phyloP scores from a whole-genome alignment of 1,140 invertebrate species.

The Drosophila watanabei region DNA sequence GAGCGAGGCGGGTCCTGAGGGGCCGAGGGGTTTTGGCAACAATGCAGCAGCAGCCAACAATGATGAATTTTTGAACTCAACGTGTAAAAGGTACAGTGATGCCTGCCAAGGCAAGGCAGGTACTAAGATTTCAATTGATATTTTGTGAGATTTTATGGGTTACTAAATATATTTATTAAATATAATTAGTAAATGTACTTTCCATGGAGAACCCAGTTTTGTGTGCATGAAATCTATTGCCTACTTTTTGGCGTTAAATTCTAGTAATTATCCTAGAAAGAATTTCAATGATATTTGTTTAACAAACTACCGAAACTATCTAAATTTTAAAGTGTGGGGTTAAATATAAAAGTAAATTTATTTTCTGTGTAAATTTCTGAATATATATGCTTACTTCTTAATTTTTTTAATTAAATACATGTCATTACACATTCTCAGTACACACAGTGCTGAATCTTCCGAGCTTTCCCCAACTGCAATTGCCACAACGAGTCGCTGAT shows the following conservation, averaged over 20 bases:
- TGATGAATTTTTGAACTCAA: constrained; percentile 81
- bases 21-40: constrained; percentile 56
- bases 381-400: not conserved
- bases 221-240: not conserved
- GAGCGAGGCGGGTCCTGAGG: not conserved
- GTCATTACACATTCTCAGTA: not conserved
- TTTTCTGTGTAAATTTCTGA: not conserved
- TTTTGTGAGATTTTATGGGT: not conserved
- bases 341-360: fast-evolving
- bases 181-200: not conserved
- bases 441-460: not conserved
- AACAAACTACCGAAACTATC: not conserved
- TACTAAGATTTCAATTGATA: not conserved
- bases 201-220: not conserved
- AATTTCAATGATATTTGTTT: not conserved
- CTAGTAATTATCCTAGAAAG: not conserved
- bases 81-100: constrained; percentile 71
- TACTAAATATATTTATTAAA: not conserved
- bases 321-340: too few species aligned
- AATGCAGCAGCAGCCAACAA: constrained; percentile 78
- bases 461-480: constrained; percentile 5
- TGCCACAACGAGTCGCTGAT: constrained; percentile 4
- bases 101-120: constrained; percentile 42
- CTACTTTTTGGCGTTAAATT: not conserved
- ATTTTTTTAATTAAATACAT: not conserved